Conservation (phyloP, 1,140 invertebrate species). For the Daktulosphaira vitifoliae region DNA sequence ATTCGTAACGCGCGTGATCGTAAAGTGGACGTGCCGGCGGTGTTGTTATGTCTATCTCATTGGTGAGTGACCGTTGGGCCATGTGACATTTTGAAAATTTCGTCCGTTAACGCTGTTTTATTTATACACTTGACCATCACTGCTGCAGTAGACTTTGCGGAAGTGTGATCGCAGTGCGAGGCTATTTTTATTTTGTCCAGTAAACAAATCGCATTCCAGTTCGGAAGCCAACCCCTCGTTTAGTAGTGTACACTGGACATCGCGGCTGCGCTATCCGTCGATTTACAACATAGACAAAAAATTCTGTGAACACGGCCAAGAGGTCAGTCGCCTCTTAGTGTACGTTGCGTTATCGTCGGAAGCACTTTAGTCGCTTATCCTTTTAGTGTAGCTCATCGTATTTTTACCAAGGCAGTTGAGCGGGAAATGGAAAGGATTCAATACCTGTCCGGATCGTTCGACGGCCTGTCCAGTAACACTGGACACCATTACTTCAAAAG, state of each 20-base stretch:
- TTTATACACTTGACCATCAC: no score
- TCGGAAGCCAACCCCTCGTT: no score
- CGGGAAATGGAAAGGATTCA: constrained; percentile 7
- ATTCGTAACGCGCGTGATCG: no score
- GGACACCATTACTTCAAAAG: constrained; percentile 13
- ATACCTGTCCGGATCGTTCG: constrained; percentile 16
- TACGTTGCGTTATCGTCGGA: no score
- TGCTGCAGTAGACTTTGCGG: no score
- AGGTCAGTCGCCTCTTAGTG: no score
- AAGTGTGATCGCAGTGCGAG: not conserved
- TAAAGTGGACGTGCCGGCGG: not conserved
- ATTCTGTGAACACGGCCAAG: not conserved
- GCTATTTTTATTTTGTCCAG: constrained; percentile 8
- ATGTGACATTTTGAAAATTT: constrained; percentile 10
- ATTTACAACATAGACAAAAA: constrained; percentile 12
- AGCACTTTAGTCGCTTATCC: no score
- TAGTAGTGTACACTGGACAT: not conserved
- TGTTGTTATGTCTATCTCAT: no score
- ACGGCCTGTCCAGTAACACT: constrained; percentile 5
- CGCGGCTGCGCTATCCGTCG: constrained; percentile 3
- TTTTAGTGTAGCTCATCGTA: no score
- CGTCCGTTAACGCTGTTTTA: not conserved
- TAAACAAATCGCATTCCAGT: not conserved
- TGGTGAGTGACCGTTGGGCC: not conserved
- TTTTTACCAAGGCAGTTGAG: no score